phyloP scores from a whole-genome alignment of 2,113 vertebrate genomes.

The Syrmaticus mikado region DNA sequence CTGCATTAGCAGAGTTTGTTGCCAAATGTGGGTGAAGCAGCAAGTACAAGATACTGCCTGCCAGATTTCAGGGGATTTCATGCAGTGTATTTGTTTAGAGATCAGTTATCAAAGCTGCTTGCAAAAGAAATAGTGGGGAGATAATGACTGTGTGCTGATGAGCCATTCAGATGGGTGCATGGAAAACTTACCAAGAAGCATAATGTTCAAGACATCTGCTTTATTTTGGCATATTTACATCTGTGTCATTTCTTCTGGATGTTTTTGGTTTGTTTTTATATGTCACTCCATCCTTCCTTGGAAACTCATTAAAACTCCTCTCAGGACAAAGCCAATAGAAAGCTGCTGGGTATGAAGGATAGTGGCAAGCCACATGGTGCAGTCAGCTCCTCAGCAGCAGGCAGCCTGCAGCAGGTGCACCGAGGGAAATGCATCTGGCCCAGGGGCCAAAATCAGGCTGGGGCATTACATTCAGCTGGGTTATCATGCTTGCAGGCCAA shows the following conservation, averaged over 20 bases:
- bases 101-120: conserved; percentile 26
- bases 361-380: background rate
- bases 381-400: background rate
- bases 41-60: background rate
- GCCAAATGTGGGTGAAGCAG: background rate
- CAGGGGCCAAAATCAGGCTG: background rate
- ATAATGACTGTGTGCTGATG: background rate
- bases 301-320: conserved; percentile 51
- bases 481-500: background rate
- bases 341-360: conserved; percentile 45
- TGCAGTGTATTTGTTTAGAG: conserved; percentile 10
- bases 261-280: background rate
- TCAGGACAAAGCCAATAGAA: conserved; percentile 18
- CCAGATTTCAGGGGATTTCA: conserved; percentile 22
- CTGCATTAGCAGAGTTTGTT: background rate
- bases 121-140: background rate
- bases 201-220: conserved; percentile 16
- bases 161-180: background rate
- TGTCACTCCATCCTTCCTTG: background rate
- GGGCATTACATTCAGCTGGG: background rate
- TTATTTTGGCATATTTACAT: conserved; percentile 35
- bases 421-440: background rate
- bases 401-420: background rate
- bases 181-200: conserved; percentile 15
- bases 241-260: conserved; percentile 11